phyloP scores from a whole-genome alignment of 2,888 invertebrate species.

The Ennomos erosarius region DNA sequence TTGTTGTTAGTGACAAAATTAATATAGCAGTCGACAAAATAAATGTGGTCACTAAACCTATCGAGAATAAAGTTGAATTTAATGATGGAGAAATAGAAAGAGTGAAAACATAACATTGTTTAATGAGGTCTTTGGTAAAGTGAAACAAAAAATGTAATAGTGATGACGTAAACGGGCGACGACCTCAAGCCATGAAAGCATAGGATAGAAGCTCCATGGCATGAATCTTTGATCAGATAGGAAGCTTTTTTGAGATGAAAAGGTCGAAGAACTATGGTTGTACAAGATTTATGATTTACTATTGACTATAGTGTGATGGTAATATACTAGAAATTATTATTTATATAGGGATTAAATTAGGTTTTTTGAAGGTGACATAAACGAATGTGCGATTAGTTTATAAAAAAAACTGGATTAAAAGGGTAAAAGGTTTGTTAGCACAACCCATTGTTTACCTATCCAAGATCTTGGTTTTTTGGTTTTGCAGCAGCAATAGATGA shows the following conservation, averaged over 20 bases:
- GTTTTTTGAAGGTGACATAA: background rate
- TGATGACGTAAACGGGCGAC: constrained; percentile 72
- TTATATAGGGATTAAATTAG: too few species aligned
- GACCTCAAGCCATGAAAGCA: constrained; percentile 61
- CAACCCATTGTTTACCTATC: too few species aligned
- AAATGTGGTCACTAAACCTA: background rate
- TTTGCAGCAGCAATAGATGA: too few species aligned
- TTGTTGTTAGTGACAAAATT: constrained; percentile 32
- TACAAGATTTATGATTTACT: constrained; percentile 32
- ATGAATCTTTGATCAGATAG: constrained; percentile 58
- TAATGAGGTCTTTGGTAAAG: constrained; percentile 50
- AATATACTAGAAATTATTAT: constrained; percentile 1
- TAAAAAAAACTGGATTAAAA: background rate
- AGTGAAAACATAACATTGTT: constrained; percentile 38
- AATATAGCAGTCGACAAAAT: constrained; percentile 12
- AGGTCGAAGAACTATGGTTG: constrained; percentile 45
- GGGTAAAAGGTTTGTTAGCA: too few species aligned
- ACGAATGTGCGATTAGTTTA: background rate
- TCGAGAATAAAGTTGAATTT: constrained; percentile 32
- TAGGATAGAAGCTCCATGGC: constrained; percentile 60
- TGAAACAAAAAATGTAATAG: constrained; percentile 63
- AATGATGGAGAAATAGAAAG: background rate
- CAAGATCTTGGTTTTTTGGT: too few species aligned
- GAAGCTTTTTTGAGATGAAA: constrained; percentile 44
- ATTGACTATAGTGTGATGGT: constrained; percentile 29